Base-by-base conservation (phyloP, 2,797 vertebrate genomes). In the Hirundo rustica region DNA sequence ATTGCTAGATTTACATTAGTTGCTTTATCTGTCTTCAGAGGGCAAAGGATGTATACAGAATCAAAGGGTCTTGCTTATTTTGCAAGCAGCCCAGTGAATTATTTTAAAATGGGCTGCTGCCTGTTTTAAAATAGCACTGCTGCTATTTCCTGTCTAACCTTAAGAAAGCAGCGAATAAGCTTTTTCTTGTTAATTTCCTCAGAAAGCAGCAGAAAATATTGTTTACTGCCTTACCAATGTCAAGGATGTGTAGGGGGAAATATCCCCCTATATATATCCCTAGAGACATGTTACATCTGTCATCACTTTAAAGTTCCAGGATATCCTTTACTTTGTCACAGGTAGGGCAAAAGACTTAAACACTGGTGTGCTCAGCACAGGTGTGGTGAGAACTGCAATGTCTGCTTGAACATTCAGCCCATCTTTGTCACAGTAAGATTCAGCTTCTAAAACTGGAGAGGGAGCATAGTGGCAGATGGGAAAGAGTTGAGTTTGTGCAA, bases 11-110 rank as follows among this genome's bases (percentile, higher is more conserved):
- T 90, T 79, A 48, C 40, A 11, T 83, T 45, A 77, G 7, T 85
- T 88, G 29, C 32, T 96, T 84, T 77, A 64, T 93, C 73, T 94
- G 27, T 90, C 82, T 79, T 73, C 64, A 79, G 38, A 38, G 64
- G 77, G 23, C 44, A 71, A 70, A 78, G 32, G 11, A 53, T 84
- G 11, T 32, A 26, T 23, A 21, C 20, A 42, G 61, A 77, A 62
- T 62, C 74, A 67, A 73, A 65, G n/a, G 13, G 25, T 55, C 53
- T 91, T 80, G 57, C 67, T 91, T 23, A 64, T 70, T 92, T 77
- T 64, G 42, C 65, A 76, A 40, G 66, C 38, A 89, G 34, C 30
- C 36, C 2, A 4, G 26, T 53, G 83, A 88, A 62, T 40, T 36
- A 42, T 75, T 90, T 29, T 47, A 67, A 88, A 83, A 34, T 61